Evolutionary conservation across 2,797 vertebrate species (phyloP), one percentile per base, ranked within the genome.

Genomic region (Danio choprae): DNA sequence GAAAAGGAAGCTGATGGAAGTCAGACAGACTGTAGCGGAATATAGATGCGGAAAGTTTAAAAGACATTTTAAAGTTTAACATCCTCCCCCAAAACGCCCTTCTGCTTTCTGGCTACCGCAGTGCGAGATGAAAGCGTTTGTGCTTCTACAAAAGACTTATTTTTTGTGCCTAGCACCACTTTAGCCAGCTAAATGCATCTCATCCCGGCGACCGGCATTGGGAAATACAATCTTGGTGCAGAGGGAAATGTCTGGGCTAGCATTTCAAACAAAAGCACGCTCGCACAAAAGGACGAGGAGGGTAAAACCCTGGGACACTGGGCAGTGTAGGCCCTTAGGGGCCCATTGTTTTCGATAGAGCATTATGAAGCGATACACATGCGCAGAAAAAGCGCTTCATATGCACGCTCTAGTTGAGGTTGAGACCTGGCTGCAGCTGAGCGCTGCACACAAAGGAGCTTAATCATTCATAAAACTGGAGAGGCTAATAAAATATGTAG

Each of bases 401-500:
- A 72, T 20, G 74, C 64, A 79, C 62, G 70, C 60, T 65, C 7
- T 22, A 65, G 80, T n/a, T 9, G 74, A 60, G 50, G 67, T 50
- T 75, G 5, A 58, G 79, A 74, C 71, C 76, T 74, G 74, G 76
- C 67, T 75, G 55, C 22, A 74, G 69, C 43, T 15, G 16, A 43
- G 60, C 2, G 16, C 46, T 1, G 48, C 38, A 43, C 67, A 80
- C 75, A 87, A 87, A 71, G 82, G 59, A 41, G 85, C 75, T 92
- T 88, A 89, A 91, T 93, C 90, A 91, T 93, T 93, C 84, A 93
- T 89, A 85, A 83, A 85, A 85, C 84, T 82, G 87, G 84, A 84
- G 70, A 88, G 89, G 86, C 88, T 89, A 89, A 93, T 93, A 79
- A 89, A 91, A 92, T 89, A 91, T 91, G 89, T 87, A 89, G 85